phyloP scores from a whole-genome alignment of 2,113 vertebrate species.

The Alligator mississippiensis region DNA sequence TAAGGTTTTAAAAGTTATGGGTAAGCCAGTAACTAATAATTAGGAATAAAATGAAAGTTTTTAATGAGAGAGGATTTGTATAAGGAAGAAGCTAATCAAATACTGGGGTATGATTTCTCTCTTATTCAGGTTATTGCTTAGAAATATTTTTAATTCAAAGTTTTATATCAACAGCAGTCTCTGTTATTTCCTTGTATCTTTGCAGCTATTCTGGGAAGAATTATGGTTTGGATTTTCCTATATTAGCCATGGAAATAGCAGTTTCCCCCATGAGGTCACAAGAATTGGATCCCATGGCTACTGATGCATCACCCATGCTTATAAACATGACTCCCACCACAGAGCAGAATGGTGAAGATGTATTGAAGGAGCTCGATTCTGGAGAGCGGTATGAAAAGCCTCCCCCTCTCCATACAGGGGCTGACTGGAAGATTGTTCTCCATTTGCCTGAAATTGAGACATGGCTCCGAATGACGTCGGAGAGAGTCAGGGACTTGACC shows the following conservation, averaged over 20 bases:
- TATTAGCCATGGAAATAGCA: slow-evolving; percentile 86
- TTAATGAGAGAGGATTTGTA: not conserved
- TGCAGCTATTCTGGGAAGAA: slow-evolving; percentile 79
- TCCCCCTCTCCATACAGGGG: slow-evolving; percentile 92
- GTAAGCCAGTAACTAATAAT: not conserved
- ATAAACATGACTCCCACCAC: slow-evolving; percentile 88
- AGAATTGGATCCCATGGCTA: slow-evolving; percentile 79
- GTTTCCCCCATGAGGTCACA: slow-evolving; percentile 83
- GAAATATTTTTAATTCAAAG: not conserved
- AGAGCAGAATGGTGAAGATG: slow-evolving; percentile 72
- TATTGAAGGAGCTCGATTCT: slow-evolving; percentile 75
- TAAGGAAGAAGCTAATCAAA: not conserved
- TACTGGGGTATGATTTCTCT: not conserved
- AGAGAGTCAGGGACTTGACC: slow-evolving; percentile 92
- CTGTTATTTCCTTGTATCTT: slow-evolving; percentile 53
- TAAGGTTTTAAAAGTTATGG: rapidly evolving
- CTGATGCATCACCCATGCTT: slow-evolving; percentile 89
- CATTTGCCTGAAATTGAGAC: slow-evolving; percentile 97
- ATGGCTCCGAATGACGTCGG: slow-evolving; percentile 91
- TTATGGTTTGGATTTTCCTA: slow-evolving; percentile 63
- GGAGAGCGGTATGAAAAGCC: slow-evolving; percentile 87
- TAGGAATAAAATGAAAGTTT: not conserved
- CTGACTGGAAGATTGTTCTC: slow-evolving; percentile 97
- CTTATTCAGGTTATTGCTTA: not conserved
- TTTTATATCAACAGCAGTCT: slow-evolving; percentile 46